A percentile compares a stretch with the other conserved stretches of the same genome.
phyloP scores from a whole-genome alignment of 1,140 invertebrate species.

The Euwallacea fornicatus region DNA sequence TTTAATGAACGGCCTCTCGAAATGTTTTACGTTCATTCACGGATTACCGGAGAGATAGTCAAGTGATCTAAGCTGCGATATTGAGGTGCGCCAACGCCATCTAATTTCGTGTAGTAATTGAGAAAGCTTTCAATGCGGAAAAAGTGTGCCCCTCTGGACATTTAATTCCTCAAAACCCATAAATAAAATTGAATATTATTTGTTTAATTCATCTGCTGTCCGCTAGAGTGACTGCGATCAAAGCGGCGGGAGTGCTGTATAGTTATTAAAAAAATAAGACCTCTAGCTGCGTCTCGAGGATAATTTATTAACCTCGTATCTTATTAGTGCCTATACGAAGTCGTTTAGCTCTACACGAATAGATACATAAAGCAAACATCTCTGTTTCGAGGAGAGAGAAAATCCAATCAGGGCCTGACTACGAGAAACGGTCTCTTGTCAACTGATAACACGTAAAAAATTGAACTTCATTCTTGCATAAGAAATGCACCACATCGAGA shows the following conservation, averaged over 20 bases:
- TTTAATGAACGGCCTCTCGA: too few relatives aligned
- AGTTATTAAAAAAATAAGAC: neutral
- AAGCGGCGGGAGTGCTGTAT: neutral
- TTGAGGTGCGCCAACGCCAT: too few relatives aligned
- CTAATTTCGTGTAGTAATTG: too few relatives aligned
- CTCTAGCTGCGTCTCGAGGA: neutral
- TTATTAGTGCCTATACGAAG: too few relatives aligned
- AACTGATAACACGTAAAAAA: conserved; percentile 10
- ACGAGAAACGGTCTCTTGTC: conserved; percentile 6
- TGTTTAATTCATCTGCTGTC: neutral
- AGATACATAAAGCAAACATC: neutral
- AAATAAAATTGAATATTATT: neutral
- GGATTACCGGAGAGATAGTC: too few relatives aligned
- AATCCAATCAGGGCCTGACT: conserved; percentile 5
- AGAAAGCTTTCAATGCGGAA: too few relatives aligned
- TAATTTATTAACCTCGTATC: too few relatives aligned
- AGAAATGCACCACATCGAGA: conserved; percentile 2
- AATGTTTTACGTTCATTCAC: too few relatives aligned
- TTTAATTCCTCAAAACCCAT: too few relatives aligned
- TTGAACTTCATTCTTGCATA: conserved; percentile 20
- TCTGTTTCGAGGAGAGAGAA: neutral
- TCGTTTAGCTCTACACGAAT: neutral
- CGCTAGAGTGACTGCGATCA: neutral
- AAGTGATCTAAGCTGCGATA: too few relatives aligned
- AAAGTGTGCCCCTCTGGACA: too few relatives aligned